Evolutionary conservation across 2,888 invertebrate species (phyloP).

Genomic region (Neoaliturus tenellus): DNA sequence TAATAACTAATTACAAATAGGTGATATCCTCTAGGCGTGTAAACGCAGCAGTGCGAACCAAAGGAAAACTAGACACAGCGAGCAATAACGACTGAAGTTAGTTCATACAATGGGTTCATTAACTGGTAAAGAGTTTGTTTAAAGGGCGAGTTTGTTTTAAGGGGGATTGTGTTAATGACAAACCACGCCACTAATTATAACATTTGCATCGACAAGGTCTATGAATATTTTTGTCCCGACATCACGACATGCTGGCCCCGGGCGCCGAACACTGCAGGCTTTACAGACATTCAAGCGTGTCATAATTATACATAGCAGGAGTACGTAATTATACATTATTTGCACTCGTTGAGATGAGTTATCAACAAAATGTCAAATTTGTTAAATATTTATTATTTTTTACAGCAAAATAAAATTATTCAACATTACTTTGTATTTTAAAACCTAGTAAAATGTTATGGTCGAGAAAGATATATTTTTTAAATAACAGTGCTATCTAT

Average conservation of each 20-base stretch:
- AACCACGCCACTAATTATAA: conserved; percentile 13
- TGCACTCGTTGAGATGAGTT: no score
- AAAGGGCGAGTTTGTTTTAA: neutral
- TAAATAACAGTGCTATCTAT: no score
- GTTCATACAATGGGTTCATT: neutral
- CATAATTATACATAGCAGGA: no score
- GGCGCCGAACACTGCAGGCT: neutral
- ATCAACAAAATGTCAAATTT: no score
- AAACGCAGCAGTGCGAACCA: neutral
- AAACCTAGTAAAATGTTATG: no score
- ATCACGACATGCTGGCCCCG: neutral
- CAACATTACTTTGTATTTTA: no score
- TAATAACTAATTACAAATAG: neutral
- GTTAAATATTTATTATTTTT: no score
- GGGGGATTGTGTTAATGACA: neutral
- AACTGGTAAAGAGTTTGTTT: conserved; percentile 13
- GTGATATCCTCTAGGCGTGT: neutral
- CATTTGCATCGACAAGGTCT: conserved; percentile 1
- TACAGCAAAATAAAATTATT: no score
- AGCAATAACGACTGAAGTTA: neutral
- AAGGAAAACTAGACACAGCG: neutral
- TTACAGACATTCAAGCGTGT: no score
- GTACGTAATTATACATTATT: no score
- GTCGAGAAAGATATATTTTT: no score
- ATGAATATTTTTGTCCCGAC: neutral